Evolutionary conservation across 2,113 vertebrate genomes (phyloP).

Genomic region (Hippocampus comes): DNA sequence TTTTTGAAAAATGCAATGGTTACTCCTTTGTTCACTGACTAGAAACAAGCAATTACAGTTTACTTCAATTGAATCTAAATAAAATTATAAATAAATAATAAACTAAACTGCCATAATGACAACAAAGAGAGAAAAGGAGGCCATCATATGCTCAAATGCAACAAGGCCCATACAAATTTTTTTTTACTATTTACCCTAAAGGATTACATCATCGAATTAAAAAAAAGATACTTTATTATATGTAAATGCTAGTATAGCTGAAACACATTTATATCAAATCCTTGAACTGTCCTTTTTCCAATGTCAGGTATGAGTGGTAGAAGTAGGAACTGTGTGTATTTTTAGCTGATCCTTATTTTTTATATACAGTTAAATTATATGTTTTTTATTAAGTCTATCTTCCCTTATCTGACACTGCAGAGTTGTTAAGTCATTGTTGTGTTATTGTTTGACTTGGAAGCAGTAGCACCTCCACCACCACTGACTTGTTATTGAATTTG

Average conservation of each 20-base stretch:
- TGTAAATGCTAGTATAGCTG: background rate
- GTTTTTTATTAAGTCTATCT: constrained; percentile 46
- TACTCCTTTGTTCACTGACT: background rate
- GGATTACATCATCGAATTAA: background rate
- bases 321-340: background rate
- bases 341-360: too few species aligned
- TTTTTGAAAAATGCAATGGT: background rate
- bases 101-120: background rate
- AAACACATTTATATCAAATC: background rate
- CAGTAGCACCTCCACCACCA: constrained; percentile 36
- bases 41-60: background rate
- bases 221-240: background rate
- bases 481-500: constrained; percentile 34
- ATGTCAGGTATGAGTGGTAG: background rate
- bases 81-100: background rate
- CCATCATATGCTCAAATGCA: background rate
- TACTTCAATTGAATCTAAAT: background rate
- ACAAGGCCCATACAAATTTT: background rate
- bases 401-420: constrained; percentile 8
- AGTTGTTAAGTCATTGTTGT: constrained; percentile 14
- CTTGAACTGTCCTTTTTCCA: background rate
- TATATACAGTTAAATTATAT: too few species aligned
- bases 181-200: background rate
- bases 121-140: background rate
- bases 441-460: constrained; percentile 32